Conservation (phyloP, 2,113 vertebrate species). For the Canis aureus region DNA sequence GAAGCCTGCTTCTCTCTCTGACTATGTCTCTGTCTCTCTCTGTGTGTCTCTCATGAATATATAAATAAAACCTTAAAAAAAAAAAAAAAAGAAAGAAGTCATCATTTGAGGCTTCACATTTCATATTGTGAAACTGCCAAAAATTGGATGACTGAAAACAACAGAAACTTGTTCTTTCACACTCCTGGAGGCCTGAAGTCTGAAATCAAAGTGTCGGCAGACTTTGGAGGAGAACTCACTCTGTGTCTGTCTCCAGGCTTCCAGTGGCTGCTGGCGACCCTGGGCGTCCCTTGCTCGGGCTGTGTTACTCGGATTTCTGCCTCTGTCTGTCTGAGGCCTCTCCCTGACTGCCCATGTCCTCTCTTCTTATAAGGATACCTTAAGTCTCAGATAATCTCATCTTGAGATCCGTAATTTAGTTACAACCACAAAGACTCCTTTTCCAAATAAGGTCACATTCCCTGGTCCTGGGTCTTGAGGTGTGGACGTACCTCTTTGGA, state of each 20-base stretch:
- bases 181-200: background rate
- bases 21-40: no score
- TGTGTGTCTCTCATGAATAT: no score
- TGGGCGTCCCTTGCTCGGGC: fast-evolving
- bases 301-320: background rate
- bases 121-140: background rate
- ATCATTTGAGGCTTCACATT: background rate
- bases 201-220: background rate
- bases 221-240: background rate
- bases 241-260: fast-evolving
- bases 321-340: no score
- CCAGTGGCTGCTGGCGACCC: fast-evolving
- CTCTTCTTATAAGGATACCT: background rate
- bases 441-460: background rate
- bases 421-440: background rate
- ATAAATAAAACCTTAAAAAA: no score
- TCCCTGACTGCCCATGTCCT: background rate
- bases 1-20: no score
- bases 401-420: background rate
- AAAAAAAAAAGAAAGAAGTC: no score
- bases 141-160: background rate
- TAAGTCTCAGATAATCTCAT: background rate
- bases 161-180: background rate
- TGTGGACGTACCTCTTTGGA: background rate
- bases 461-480: background rate